Conservation (phyloP, 2,797 vertebrate genomes). For the Pangasius mekongensis region DNA sequence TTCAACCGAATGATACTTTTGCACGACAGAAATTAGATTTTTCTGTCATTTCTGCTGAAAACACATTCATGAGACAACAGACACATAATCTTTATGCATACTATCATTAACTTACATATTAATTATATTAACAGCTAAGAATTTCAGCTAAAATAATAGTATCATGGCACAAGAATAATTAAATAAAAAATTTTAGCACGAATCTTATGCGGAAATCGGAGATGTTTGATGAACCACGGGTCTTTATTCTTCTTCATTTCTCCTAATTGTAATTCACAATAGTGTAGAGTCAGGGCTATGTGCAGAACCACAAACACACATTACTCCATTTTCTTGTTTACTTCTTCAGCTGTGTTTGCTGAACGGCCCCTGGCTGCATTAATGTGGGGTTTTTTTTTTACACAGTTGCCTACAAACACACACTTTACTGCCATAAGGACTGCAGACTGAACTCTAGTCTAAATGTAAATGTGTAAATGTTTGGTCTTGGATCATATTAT, state of each 20-base stretch:
- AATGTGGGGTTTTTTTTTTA: not conserved
- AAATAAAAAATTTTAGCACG: not conserved
- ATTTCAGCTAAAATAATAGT: too few relatives aligned
- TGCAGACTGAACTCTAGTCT: constrained; percentile 7
- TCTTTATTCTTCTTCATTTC: not conserved
- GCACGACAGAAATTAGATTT: too few relatives aligned
- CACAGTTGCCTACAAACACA: not conserved
- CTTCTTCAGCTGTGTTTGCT: not conserved
- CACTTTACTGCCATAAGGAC: not conserved
- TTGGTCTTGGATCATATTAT: not conserved
- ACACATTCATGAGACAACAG: too few relatives aligned
- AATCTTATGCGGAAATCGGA: not conserved
- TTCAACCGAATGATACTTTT: too few relatives aligned
- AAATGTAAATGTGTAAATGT: not conserved
- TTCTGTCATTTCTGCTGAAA: too few relatives aligned
- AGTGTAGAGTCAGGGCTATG: not conserved
- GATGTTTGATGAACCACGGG: not conserved
- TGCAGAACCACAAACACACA: not conserved
- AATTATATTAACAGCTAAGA: too few relatives aligned
- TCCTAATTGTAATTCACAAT: not conserved
- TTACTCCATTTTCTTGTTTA: not conserved
- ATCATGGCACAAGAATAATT: too few relatives aligned
- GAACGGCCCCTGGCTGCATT: not conserved
- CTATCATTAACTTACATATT: too few relatives aligned
- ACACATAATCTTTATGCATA: too few relatives aligned